These are phyloP conservation scores for Drosophila incognita DNA, from an alignment of 2,888 invertebrate species.

Conservation along the genomic window DNA sequence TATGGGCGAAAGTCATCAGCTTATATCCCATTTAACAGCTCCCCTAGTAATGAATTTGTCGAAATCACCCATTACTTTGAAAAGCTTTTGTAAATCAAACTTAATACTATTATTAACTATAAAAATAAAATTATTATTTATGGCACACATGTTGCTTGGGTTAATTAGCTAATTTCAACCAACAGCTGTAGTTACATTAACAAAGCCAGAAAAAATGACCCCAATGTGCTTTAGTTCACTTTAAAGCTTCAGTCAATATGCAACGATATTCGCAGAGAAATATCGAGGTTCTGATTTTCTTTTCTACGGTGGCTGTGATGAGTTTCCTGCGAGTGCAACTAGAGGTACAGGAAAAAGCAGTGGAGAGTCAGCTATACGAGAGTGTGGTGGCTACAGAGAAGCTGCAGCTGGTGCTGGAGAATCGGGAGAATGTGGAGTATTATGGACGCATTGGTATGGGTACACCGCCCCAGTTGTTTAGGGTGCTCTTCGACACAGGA, in stretches of 20 bases:
- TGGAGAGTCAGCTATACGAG: neutral
- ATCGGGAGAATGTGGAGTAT: constrained; percentile 87
- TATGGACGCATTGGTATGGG: constrained; percentile 96
- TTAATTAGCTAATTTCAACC: constrained; percentile 16
- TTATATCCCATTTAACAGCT: neutral
- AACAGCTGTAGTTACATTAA: constrained; percentile 17
- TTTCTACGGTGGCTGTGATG: neutral
- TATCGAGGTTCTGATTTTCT: neutral
- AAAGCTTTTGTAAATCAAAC: neutral
- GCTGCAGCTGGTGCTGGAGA: constrained; percentile 29
- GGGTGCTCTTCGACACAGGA: constrained; percentile 98
- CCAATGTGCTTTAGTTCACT: constrained; percentile 15
- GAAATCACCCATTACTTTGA: neutral
- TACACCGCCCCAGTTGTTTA: constrained; percentile 94
- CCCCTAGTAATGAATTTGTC: neutral
- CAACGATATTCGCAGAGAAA: neutral
- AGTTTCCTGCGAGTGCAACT: constrained; percentile 39
- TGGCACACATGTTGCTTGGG: constrained; percentile 1
- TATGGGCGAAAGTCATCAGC: neutral
- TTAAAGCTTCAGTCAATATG: constrained; percentile 43
- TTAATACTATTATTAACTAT: neutral
- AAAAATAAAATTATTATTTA: neutral
- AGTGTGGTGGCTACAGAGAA: constrained; percentile 5
- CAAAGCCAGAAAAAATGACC: neutral
- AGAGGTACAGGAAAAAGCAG: constrained; percentile 6